Evolutionary conservation across 2,888 invertebrate species (phyloP), one percentile per base, ranked within the genome.

Genomic region (Autographa pulchrina): DNA sequence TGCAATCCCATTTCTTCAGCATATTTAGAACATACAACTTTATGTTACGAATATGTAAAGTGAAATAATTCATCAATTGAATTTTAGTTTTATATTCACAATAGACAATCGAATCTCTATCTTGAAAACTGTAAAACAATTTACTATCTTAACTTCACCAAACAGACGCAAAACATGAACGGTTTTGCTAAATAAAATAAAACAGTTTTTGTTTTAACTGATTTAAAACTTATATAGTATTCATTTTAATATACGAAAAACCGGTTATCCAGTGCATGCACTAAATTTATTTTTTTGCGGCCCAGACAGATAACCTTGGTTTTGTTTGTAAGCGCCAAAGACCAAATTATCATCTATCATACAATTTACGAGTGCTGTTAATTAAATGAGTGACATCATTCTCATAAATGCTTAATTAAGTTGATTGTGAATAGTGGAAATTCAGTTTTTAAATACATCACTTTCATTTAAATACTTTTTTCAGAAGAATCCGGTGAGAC

Each of bases 241-340:
- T 38, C 18, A 48, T 20, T 62, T n/a, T 60, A 18, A 81, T 73
- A 77, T 75, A 74, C 65, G 69, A 74, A 79, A 84, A 87, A 89
- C 90, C 80, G 77, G 88, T 88, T 74, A 16, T 69, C 80, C 87
- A 81, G 78, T 86, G 75, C 81, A 80, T 89, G 86, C 82, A 88
- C 84, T 83, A 84, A 84, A 86, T 87, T 76, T 82, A 78, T 86
- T 82, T 87, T 85, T 86, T 82, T 68, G 75, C 72, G 78, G 69
- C 77, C 77, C 83, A 83, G 82, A 79, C 77, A 38, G 82, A 83
- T 89, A 86, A 89, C 91, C 92, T 91, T 90, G 91, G 82, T 16
- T 67, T 58, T 66, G 63, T 80, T 78, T 68, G 68, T 63, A 75
- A 82, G 76, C 68, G 69, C 82, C 69, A 70, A 60, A 14, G 64